phyloP scores from a whole-genome alignment of 1,140 invertebrate species.

The Aleiodes sp. region DNA sequence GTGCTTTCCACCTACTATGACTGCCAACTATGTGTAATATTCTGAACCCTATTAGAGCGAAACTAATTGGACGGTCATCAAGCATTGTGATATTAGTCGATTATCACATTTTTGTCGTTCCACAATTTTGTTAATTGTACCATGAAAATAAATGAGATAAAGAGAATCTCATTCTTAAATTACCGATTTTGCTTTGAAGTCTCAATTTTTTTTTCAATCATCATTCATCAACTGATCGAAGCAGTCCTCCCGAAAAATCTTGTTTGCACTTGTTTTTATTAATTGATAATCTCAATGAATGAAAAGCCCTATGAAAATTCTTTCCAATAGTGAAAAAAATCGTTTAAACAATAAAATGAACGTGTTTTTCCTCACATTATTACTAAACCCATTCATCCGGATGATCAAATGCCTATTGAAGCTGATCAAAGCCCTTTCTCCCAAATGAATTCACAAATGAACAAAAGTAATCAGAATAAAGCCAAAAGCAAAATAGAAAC shows the following conservation, averaged over 20 bases:
- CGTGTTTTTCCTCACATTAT: background rate
- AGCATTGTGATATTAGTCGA: conserved; percentile 32
- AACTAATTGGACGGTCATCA: conserved; percentile 17
- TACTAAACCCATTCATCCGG: background rate
- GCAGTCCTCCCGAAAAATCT: too few species aligned
- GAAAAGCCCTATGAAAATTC: background rate
- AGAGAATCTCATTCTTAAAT: too few species aligned
- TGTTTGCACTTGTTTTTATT: too few species aligned
- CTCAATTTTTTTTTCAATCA: too few species aligned
- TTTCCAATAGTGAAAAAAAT: background rate
- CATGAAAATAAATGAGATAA: too few species aligned
- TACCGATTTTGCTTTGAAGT: too few species aligned
- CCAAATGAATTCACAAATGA: background rate
- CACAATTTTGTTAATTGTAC: background rate
- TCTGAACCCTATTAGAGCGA: conserved; percentile 28
- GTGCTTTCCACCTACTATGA: conserved; percentile 26
- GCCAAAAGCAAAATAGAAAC: background rate
- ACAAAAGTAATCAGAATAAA: background rate
- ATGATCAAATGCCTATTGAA: background rate
- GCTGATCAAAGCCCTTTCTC: background rate
- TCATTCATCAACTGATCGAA: too few species aligned
- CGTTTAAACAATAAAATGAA: background rate
- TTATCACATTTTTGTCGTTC: conserved; percentile 13
- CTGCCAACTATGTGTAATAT: conserved; percentile 28
- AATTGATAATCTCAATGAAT: too few species aligned